phyloP scores from a whole-genome alignment of 2,888 invertebrate species.

The Patella depressa region DNA sequence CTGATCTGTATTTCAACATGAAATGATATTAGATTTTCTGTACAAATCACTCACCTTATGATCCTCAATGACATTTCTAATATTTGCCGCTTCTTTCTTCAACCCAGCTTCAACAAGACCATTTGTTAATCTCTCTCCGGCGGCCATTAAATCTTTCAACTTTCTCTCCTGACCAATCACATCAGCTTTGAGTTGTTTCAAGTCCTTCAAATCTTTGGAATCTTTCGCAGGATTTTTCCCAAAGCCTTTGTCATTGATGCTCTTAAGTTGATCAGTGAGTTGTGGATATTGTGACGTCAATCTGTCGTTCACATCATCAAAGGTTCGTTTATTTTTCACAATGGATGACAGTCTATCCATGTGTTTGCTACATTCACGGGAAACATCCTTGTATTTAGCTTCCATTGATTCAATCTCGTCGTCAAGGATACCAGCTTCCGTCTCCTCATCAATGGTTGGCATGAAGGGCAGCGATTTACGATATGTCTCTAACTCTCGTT shows the following conservation, averaged over 20 bases:
- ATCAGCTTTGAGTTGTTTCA: slow-evolving; percentile 63
- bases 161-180: slow-evolving; percentile 64
- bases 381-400: slow-evolving; percentile 61
- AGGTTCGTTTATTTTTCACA: slow-evolving; percentile 57
- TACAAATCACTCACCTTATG: slow-evolving; percentile 21
- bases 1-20: too few species aligned
- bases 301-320: slow-evolving; percentile 58
- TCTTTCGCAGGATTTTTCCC: slow-evolving; percentile 53
- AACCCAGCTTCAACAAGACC: slow-evolving; percentile 81
- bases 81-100: slow-evolving; percentile 51
- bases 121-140: slow-evolving; percentile 85
- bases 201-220: slow-evolving; percentile 45
- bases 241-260: slow-evolving; percentile 47
- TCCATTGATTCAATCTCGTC: slow-evolving; percentile 62
- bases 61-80: slow-evolving; percentile 44
- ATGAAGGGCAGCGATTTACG: slow-evolving; percentile 58
- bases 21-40: too few species aligned
- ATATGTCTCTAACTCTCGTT: slow-evolving; percentile 60
- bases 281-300: slow-evolving; percentile 52
- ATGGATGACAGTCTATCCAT: slow-evolving; percentile 55
- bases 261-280: slow-evolving; percentile 53
- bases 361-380: slow-evolving; percentile 56
- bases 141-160: slow-evolving; percentile 67
- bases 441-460: slow-evolving; percentile 60
- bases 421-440: slow-evolving; percentile 56